Conservation (phyloP, 2,797 vertebrate genomes). For the Pipistrellus nathusii region DNA sequence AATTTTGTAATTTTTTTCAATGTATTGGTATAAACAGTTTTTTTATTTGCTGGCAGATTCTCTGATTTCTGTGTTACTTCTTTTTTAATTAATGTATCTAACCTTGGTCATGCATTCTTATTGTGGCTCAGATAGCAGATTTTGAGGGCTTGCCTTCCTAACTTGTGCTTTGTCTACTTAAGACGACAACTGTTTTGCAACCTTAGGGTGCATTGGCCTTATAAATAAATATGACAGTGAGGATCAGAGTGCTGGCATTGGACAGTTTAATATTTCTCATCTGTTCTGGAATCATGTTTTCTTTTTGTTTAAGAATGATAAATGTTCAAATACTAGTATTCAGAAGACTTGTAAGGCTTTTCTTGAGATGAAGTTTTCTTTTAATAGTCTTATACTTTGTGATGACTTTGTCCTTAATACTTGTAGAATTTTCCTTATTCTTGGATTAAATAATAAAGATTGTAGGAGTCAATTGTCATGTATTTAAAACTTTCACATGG, state of each 20-base stretch:
- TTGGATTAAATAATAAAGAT: not conserved
- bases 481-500: slow-evolving; percentile 22
- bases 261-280: slow-evolving; percentile 6
- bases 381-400: not conserved
- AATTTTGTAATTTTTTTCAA: slow-evolving; percentile 27
- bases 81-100: not conserved
- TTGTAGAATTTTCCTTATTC: not conserved
- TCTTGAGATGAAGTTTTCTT: slow-evolving; percentile 6
- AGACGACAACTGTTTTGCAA: not conserved
- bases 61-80: not conserved
- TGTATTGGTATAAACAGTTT: not conserved
- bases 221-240: not conserved
- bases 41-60: not conserved
- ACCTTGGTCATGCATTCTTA: not conserved
- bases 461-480: not conserved
- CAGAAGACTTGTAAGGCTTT: slow-evolving; percentile 12
- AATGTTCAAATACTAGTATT: slow-evolving; percentile 13
- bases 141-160: not conserved
- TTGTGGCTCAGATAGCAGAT: not conserved
- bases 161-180: not conserved
- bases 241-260: not conserved
- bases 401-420: not conserved
- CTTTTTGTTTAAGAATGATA: not conserved
- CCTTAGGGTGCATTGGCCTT: not conserved
- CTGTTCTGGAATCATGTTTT: not conserved